Evolutionary conservation across 2,797 vertebrate genomes (phyloP), one percentile per base, ranked within the genome.

Genomic region (Coendou prehensilis): DNA sequence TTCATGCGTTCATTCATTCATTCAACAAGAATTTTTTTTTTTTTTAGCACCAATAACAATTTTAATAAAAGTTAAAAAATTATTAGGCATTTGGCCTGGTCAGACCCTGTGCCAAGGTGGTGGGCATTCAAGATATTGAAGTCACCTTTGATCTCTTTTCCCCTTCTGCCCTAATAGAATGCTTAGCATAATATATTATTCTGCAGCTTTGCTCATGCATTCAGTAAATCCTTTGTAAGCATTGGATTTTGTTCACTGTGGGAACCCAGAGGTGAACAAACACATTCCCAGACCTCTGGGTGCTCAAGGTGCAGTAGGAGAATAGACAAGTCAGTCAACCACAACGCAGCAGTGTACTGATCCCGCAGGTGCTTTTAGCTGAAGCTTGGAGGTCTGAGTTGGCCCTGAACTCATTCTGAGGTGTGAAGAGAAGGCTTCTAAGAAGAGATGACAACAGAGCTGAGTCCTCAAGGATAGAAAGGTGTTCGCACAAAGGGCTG

Each of bases 381-480:
- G 41, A 5, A 57, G 50, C 59, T 82, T 0, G 3, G 63, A 45
- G 28, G 3, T 37, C 59, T 37, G 23, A 52, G 52, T 8, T 20
- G 33, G 30, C 41, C n/a, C 81, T 52, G 50, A 50, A 41, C 50
- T 52, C 73, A 37, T 13, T 54, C 41, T 82, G 54, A 22, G 17
- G 22, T 84, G 88, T 28, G 20, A 79, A 54, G 69, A 92, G 69
- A 71, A 78, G 57, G 6, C 76, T 57, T 93, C 84, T 92, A 28
- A 75, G 63, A 67, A 80, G 73, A 71, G 37, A n/a, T 87, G n/a
- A 52, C 54, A 1, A 52, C 69, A 47, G 71, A 86, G 69, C 20
- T 23, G 56, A 79, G 52, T 37, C 89, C 57, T 63, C 15, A 41
- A 79, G 57, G 83, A 67, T 59, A 30, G 75, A 63, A 82, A 45